A percentile compares a stretch with the other conserved stretches of the same genome.
Evolutionary conservation across 1,140 invertebrate species (phyloP).

Genomic region (Mamestra configurata): DNA sequence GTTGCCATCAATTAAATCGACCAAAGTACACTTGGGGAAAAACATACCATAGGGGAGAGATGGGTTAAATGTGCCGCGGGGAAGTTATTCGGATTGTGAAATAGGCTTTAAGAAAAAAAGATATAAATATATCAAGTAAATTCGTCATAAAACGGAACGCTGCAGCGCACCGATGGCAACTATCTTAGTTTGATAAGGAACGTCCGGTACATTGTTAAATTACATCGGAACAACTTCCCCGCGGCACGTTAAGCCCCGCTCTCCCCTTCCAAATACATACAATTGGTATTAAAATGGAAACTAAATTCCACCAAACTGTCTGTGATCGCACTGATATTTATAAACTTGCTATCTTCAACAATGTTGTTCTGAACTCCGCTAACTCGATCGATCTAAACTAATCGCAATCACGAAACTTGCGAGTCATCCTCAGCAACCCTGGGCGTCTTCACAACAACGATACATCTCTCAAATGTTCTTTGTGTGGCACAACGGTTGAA

Average conservation of each 20-base stretch:
- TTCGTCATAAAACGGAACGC: too few relatives aligned
- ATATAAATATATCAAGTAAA: too few relatives aligned
- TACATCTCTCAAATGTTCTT: constrained; percentile 23
- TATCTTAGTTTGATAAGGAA: too few relatives aligned
- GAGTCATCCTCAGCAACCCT: constrained; percentile 18
- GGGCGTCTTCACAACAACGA: constrained; percentile 15
- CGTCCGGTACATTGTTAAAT: too few relatives aligned
- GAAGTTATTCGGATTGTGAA: too few relatives aligned
- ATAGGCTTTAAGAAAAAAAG: too few relatives aligned
- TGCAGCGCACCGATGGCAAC: too few relatives aligned
- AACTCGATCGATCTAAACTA: constrained; percentile 38
- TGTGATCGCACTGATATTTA: constrained; percentile 30
- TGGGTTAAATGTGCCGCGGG: too few relatives aligned
- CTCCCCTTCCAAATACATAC: neutral
- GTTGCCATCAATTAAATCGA: too few relatives aligned
- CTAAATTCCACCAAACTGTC: neutral
- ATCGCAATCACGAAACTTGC: constrained; percentile 45
- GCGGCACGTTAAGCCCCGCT: neutral
- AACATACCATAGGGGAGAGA: too few relatives aligned
- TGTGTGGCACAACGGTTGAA: neutral
- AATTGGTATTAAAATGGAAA: neutral
- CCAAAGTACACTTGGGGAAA: too few relatives aligned
- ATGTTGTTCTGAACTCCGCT: constrained; percentile 21
- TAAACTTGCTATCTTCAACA: constrained; percentile 28
- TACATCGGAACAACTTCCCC: too few relatives aligned